phyloP scores from a whole-genome alignment of 2,113 vertebrate species.

The Proteles cristata region DNA sequence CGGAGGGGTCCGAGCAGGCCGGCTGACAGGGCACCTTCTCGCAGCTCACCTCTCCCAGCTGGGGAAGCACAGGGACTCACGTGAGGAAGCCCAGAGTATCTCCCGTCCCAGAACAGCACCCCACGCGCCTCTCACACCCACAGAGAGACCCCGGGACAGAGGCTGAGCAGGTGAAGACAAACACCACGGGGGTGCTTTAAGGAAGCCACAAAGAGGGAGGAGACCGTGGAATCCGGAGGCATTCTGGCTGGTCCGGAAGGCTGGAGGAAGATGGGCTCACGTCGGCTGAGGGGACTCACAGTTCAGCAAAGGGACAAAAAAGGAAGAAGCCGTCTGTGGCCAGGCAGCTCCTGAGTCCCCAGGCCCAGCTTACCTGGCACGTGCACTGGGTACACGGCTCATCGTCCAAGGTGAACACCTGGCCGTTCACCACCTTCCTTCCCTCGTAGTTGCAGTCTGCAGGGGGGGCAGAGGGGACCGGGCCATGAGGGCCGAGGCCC shows the following conservation, averaged over 20 bases:
- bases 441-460: slow-evolving; percentile 89
- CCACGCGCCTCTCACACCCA: neutral
- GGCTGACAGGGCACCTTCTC: slow-evolving; percentile 77
- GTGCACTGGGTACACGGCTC: slow-evolving; percentile 86
- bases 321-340: neutral
- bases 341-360: rapidly evolving
- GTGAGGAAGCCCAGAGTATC: neutral
- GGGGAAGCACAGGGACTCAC: slow-evolving; percentile 6
- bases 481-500: neutral
- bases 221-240: neutral
- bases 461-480: neutral
- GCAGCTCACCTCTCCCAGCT: slow-evolving; percentile 89
- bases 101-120: neutral
- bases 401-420: slow-evolving; percentile 85
- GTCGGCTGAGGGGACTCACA: rapidly evolving
- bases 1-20: slow-evolving; percentile 72
- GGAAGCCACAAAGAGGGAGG: neutral
- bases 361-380: slow-evolving; percentile 84
- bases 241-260: neutral
- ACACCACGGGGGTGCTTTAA: neutral
- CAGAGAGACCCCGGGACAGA: neutral
- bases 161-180: neutral
- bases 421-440: slow-evolving; percentile 87
- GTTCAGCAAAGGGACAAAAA: neutral
- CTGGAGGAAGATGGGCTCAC: rapidly evolving